phyloP scores from a whole-genome alignment of 2,113 vertebrate genomes.

The Otolemur garnettii region DNA sequence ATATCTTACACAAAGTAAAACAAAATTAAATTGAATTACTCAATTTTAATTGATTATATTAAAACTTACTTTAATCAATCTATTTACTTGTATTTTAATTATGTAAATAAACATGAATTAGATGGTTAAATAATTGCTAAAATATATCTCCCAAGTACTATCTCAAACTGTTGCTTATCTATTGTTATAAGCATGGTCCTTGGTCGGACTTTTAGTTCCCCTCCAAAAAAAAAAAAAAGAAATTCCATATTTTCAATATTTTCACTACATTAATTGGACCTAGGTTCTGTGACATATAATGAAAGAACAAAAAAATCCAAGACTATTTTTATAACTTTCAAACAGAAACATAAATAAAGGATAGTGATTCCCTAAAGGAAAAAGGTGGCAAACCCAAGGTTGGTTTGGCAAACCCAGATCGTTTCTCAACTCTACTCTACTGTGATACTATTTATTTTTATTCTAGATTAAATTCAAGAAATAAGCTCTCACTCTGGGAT shows the following conservation, averaged over 20 bases:
- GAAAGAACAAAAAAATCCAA: neutral
- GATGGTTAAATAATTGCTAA: neutral
- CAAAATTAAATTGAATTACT: neutral
- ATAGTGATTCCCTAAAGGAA: neutral
- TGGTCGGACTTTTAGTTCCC: neutral
- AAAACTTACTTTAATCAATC: neutral
- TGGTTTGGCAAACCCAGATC: neutral
- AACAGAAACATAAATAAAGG: neutral
- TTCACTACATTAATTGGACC: neutral
- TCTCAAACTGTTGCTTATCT: neutral
- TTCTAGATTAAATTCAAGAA: neutral
- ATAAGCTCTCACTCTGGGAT: neutral
- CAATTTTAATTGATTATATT: neutral
- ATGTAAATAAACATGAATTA: neutral
- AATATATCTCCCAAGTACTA: neutral
- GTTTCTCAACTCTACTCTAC: neutral
- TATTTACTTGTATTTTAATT: too few species aligned
- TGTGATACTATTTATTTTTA: neutral
- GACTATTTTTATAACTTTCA: slow-evolving; percentile 2
- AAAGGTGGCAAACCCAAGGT: neutral
- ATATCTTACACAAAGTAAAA: neutral
- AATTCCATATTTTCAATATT: neutral
- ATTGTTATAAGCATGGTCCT: neutral
- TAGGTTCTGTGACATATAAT: neutral
- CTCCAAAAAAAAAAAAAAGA: neutral